Base-by-base conservation (phyloP, 2,888 invertebrate species). In the Drosophila barbarae region DNA sequence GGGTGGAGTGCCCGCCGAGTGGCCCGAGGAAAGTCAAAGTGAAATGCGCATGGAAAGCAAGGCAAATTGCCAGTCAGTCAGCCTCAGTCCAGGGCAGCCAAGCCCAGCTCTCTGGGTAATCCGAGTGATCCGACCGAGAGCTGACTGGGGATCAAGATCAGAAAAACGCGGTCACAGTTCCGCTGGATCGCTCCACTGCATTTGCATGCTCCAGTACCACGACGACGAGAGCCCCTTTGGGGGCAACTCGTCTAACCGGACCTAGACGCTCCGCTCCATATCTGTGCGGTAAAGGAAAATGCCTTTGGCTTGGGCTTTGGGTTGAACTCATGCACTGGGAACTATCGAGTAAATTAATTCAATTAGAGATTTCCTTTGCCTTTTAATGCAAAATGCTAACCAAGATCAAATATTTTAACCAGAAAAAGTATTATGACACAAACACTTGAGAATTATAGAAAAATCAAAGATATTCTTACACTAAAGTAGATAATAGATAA, bases 91-190 rank as follows among this genome's bases (percentile, higher is more conserved):
- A 56, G 57, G 60, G 47, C 60, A 21, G 36, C 28, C 28, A 13
- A 42, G 59, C 52, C 47, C 34, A 65, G 70, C 72, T 41, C 28
- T 64, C 60, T 69, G 46, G 38, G 58, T 61, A 63, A 63, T 53
- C 66, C 54, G 66, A 30, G 46, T 46, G 30, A 46, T 46, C 44
- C 28, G 4, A 35, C 35, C n/a, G 35, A 35, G n/a, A 35, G 35
- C 35, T 7, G n/a, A n/a, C n/a, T 61, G 78, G 64, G 76, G 82
- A 79, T 79, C 76, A 69, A 84, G 79, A 84, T 82, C 70, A 52
- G 59, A 78, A 84, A 84, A 80, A 84, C 77, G 82, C 77, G 84
- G 84, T 84, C 84, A 83, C 82, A 66, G 80, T 83, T 71, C 65
- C 69, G 69, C 41, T 21, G 18, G 42, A 49, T 57, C 36, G 50